Base-by-base conservation (phyloP, 2,797 vertebrate species). In the Myioborus melanocephalus region DNA sequence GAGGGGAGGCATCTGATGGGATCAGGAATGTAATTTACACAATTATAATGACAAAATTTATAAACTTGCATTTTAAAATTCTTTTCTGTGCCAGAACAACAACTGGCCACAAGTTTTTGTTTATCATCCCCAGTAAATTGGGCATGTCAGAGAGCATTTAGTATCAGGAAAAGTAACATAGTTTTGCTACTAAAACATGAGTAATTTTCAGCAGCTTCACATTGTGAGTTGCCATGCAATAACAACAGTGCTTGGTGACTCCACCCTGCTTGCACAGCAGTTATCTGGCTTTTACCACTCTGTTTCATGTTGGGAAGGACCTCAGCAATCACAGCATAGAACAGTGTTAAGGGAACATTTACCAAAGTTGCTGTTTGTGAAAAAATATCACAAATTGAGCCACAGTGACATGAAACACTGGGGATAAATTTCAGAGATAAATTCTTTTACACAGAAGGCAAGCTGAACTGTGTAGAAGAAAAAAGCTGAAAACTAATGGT, bases 131-230 rank as follows among this genome's bases (percentile, higher is more conserved):
- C 0, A 13, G 53, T 77, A 80, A 95, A 91, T 60, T 1, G 87
- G 52, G 30, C 79, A 49, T 63, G 65, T 56, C 66, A 87, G 41
- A 89, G 30, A 34, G 44, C 72, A 64, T 83, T 83, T 73, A 87
- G 24, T 64, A 75, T 76, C 30, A 60, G 56, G 64, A 93, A 85
- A 91, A 92, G 41, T 8, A 60, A 30, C 68, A 43, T 23, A 83
- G 49, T 66, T 87, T 43, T 37, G 41, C 68, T 59, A 41, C 49
- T 93, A 60, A 95, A 92, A 83, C 49, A 61, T 75, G 76, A 83
- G 21, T 75, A 57, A 88, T 93, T 91, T 93, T 87, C 65, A 85
- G 56, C 37, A 93, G 75, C 50, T 96, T 53, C 30, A 43, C 44
- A 50, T 26, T 41, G 30, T 75, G 65, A 8, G 17, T 87, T 93